phyloP scores from a whole-genome alignment of 2,113 vertebrate species.

The Grammomys dolichurus region DNA sequence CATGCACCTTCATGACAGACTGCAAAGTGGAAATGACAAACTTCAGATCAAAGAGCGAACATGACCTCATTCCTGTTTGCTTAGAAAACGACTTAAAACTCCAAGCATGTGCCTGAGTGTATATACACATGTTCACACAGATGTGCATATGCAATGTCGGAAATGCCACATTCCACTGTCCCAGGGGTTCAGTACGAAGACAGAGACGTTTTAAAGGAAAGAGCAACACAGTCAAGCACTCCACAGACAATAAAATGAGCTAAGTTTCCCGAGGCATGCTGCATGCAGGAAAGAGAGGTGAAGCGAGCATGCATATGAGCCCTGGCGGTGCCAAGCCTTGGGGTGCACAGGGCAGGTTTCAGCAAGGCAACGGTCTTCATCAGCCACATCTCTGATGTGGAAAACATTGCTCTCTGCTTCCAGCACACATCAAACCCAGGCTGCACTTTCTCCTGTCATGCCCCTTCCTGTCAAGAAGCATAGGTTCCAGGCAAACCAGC shows the following conservation, averaged over 20 bases:
- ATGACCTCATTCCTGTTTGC: slow-evolving; percentile 43
- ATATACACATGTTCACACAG: background rate
- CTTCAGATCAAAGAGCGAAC: slow-evolving; percentile 48
- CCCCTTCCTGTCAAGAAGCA: background rate
- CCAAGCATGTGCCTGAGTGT: background rate
- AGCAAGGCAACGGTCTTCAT: background rate
- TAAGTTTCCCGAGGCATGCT: background rate
- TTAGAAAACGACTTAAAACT: slow-evolving; percentile 55
- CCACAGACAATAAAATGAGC: background rate
- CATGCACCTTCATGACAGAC: background rate
- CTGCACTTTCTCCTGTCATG: background rate
- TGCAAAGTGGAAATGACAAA: background rate
- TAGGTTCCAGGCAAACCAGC: background rate
- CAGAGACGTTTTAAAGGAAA: background rate
- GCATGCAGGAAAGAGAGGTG: background rate
- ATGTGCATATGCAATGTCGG: too few species aligned
- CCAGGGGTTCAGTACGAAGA: background rate
- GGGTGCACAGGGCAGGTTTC: background rate
- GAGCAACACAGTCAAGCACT: background rate
- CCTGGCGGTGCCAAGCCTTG: background rate
- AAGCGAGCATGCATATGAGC: background rate
- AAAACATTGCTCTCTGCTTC: slow-evolving; percentile 5
- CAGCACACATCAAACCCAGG: background rate
- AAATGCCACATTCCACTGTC: background rate
- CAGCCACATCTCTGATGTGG: background rate